Evolutionary conservation across 1,140 invertebrate genomes (phyloP).

Genomic region (Drosophila rhopaloa): DNA sequence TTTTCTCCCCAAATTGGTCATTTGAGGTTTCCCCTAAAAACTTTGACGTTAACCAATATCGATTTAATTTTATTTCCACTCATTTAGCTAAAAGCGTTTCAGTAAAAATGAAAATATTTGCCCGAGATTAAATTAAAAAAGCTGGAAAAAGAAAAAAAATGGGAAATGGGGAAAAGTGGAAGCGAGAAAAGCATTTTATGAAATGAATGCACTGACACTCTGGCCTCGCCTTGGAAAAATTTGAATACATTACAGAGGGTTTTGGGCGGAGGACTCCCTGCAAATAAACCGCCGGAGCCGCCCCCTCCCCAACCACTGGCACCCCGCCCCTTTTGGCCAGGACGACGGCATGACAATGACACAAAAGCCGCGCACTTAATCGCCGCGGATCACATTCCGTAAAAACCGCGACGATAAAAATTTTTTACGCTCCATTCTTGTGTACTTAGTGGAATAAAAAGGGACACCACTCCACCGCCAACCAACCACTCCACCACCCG

Average conservation of each 20-base stretch:
- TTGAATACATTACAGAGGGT: conserved; percentile 77
- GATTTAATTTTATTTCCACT: conserved; percentile 84
- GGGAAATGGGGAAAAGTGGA: conserved; percentile 32
- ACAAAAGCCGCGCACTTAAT: conserved; percentile 84
- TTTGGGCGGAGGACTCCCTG: conserved; percentile 35
- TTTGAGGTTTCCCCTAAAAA: conserved; percentile 53
- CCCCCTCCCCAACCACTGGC: conserved; percentile 1
- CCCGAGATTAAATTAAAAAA: conserved; percentile 77
- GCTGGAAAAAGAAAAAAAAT: conserved; percentile 20
- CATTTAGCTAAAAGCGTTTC: conserved; percentile 81
- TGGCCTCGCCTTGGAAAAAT: conserved; percentile 81
- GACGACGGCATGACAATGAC: conserved; percentile 79
- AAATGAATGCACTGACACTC: conserved; percentile 79
- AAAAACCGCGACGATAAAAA: conserved; percentile 84
- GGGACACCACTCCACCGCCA: conserved; percentile 33
- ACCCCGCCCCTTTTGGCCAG: conserved; percentile 42
- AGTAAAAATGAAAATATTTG: conserved; percentile 81
- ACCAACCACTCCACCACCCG: conserved; percentile 18
- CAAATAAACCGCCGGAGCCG: conserved; percentile 61
- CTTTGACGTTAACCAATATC: conserved; percentile 74
- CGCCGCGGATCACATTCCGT: conserved; percentile 84
- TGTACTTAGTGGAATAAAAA: conserved; percentile 81
- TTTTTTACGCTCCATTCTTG: conserved; percentile 83
- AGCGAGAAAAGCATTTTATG: conserved; percentile 73
- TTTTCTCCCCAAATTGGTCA: conserved; percentile 44